phyloP scores from a whole-genome alignment of 2,113 vertebrate genomes.

The Procapra przewalskii region DNA sequence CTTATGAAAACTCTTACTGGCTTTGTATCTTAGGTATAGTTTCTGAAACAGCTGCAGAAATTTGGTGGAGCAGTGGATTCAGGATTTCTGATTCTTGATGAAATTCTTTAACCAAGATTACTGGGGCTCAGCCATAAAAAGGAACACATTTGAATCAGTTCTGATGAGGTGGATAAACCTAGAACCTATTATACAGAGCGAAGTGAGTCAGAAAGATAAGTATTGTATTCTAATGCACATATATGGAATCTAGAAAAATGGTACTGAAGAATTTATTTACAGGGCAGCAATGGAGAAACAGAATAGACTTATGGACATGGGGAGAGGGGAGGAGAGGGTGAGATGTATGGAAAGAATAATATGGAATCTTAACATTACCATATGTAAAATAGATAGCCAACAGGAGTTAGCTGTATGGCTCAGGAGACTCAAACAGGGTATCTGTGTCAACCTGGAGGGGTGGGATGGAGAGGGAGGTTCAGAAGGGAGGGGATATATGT shows the following conservation, averaged over 20 bases:
- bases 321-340: not conserved
- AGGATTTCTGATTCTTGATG: conserved; percentile 28
- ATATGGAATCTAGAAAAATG: not conserved
- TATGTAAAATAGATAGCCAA: not conserved
- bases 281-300: not conserved
- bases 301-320: not conserved
- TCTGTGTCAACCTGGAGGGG: not conserved
- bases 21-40: conserved; percentile 12
- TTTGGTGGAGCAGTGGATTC: not conserved
- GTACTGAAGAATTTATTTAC: not conserved
- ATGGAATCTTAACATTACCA: not conserved
- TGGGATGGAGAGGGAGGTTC: not conserved
- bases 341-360: not conserved
- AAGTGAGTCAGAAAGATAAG: not conserved
- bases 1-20: not conserved
- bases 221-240: not conserved
- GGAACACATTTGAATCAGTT: not conserved
- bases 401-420: not conserved
- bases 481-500: not conserved
- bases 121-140: not conserved
- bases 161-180: not conserved
- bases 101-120: not conserved
- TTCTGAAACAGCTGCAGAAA: conserved; percentile 23
- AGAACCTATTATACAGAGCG: not conserved
- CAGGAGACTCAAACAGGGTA: not conserved